phyloP scores from a whole-genome alignment of 2,113 vertebrate genomes.

The Indicator maculatus region DNA sequence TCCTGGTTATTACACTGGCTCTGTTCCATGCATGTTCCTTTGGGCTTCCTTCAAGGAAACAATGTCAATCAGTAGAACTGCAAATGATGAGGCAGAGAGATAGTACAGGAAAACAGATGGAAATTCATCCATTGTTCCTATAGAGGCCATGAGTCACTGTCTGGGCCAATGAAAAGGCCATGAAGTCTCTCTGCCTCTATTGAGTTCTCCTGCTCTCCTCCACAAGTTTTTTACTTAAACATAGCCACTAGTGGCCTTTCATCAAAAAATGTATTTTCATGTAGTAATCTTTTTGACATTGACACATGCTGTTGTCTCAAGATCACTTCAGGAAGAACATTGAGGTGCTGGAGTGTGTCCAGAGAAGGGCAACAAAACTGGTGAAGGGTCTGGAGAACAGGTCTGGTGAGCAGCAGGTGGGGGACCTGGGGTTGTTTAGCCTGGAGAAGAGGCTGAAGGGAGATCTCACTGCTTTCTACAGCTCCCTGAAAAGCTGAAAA shows the following conservation, averaged over 20 bases:
- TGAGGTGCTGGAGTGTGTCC: too few species aligned
- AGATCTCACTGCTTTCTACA: too few species aligned
- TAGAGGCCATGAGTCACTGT: background rate
- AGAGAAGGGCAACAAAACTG: too few species aligned
- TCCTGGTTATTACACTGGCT: background rate
- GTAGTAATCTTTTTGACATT: background rate
- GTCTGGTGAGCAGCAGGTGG: too few species aligned
- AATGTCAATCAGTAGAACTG: background rate
- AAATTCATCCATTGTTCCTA: background rate
- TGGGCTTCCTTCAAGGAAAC: background rate
- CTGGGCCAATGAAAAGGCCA: background rate
- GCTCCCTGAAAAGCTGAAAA: too few species aligned
- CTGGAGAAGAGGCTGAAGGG: too few species aligned
- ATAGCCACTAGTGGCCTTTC: background rate
- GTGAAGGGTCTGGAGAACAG: too few species aligned
- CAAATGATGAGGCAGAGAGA: background rate
- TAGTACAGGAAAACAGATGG: background rate
- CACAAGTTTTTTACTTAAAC: background rate
- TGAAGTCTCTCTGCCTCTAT: background rate
- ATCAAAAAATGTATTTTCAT: background rate
- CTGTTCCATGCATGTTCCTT: background rate
- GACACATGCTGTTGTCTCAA: background rate
- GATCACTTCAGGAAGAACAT: too few species aligned
- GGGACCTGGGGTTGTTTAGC: too few species aligned
- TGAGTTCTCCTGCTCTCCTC: background rate